Evolutionary conservation across 2,888 invertebrate genomes (phyloP).

Genomic region (Rotaria socialis): DNA sequence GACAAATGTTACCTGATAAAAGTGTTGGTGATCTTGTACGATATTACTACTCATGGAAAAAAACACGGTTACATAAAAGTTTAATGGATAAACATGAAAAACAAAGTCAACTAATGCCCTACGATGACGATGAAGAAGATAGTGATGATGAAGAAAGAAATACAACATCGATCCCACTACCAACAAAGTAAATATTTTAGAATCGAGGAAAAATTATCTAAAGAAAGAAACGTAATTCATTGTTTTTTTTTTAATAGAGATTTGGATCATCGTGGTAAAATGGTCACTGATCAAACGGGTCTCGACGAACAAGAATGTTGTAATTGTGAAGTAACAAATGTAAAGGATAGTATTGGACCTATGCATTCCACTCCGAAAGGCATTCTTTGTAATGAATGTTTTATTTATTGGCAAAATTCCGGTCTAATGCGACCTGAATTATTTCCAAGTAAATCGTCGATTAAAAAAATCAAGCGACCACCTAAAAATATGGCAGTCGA

Average conservation of each 20-base stretch:
- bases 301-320: slow-evolving; percentile 60
- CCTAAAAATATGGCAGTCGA: slow-evolving; percentile 2
- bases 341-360: slow-evolving; percentile 65
- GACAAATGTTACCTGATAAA: slow-evolving; percentile 96
- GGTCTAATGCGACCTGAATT: slow-evolving; percentile 28
- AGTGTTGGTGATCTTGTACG: slow-evolving; percentile 89
- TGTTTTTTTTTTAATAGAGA: background rate
- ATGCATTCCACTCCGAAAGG: slow-evolving; percentile 68
- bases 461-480: slow-evolving; percentile 13
- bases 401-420: slow-evolving; percentile 75
- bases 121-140: slow-evolving; percentile 8
- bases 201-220: too few relatives aligned
- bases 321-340: slow-evolving; percentile 68
- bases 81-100: slow-evolving; percentile 80
- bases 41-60: slow-evolving; percentile 98
- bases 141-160: slow-evolving; percentile 40
- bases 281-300: background rate
- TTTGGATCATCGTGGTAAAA: background rate
- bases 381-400: slow-evolving; percentile 75
- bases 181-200: slow-evolving; percentile 68
- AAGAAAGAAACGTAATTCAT: background rate
- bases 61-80: slow-evolving; percentile 82
- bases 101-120: slow-evolving; percentile 7
- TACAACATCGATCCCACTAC: slow-evolving; percentile 81
- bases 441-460: background rate